Conservation (phyloP, 2,797 vertebrate species). For the Melanotaenia boesemani region DNA sequence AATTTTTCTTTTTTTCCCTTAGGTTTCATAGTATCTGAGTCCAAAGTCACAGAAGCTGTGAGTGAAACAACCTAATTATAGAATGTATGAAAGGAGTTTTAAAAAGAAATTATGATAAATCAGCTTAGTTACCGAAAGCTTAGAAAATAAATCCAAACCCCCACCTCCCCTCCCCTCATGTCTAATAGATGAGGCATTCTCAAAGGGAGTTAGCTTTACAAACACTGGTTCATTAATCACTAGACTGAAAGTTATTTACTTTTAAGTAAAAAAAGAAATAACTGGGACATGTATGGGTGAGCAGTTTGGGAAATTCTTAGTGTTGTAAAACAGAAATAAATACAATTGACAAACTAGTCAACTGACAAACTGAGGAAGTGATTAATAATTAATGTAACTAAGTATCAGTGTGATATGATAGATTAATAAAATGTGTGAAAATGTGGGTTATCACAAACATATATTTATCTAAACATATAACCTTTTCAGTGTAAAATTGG, state of each 20-base stretch:
- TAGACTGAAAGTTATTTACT: background rate
- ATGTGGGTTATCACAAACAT: background rate
- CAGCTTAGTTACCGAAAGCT: background rate
- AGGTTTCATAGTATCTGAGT: background rate
- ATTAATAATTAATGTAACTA: too few species aligned
- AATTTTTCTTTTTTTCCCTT: background rate
- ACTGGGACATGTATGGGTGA: background rate
- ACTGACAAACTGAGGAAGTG: too few species aligned
- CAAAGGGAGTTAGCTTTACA: background rate
- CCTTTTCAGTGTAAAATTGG: background rate
- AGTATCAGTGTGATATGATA: too few species aligned
- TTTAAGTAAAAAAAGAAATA: background rate
- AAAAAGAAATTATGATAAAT: slow-evolving; percentile 3
- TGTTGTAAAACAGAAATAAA: too few species aligned
- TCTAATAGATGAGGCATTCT: background rate
- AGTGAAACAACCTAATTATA: background rate
- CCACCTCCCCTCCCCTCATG: background rate
- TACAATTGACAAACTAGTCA: too few species aligned
- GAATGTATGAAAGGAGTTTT: background rate
- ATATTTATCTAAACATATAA: background rate
- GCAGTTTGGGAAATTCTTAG: background rate
- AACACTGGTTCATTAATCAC: background rate
- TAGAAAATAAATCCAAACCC: background rate
- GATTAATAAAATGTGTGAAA: background rate
- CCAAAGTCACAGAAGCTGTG: background rate